Evolutionary conservation across 1,140 invertebrate genomes (phyloP).

Genomic region (Drosophila kurseongensis): DNA sequence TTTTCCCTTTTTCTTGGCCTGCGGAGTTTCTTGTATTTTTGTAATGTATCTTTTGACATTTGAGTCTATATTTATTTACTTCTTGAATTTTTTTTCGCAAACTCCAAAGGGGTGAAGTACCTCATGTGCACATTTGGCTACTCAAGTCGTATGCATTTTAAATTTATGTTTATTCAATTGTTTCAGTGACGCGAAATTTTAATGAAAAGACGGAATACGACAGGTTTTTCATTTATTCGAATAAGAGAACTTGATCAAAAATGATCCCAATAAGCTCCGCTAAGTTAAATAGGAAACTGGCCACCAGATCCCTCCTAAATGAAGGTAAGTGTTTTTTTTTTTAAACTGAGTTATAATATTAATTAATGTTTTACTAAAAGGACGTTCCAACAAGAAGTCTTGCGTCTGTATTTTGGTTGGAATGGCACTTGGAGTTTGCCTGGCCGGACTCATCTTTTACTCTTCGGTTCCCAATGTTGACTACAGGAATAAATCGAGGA

Average conservation of each 20-base stretch:
- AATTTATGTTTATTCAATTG: slow-evolving; percentile 29
- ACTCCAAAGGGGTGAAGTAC: background rate
- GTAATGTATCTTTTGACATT: background rate
- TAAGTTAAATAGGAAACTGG: slow-evolving; percentile 17
- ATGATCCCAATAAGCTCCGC: slow-evolving; percentile 27
- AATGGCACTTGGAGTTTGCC: slow-evolving; percentile 10
- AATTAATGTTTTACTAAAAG: background rate
- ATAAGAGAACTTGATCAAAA: slow-evolving; percentile 5
- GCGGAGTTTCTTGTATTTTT: no score
- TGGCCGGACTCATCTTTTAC: slow-evolving; percentile 31
- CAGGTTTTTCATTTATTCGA: slow-evolving; percentile 5
- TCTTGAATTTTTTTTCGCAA: no score
- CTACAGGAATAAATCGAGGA: background rate
- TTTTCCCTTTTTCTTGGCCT: background rate
- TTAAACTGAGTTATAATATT: background rate
- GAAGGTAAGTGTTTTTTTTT: slow-evolving; percentile 12
- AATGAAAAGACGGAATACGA: background rate
- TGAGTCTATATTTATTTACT: background rate
- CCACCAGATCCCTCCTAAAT: background rate
- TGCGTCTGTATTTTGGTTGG: slow-evolving; percentile 1
- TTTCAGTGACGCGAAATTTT: background rate
- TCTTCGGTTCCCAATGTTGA: background rate
- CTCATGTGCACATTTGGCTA: background rate
- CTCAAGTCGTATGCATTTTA: slow-evolving; percentile 8
- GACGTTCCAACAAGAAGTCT: background rate